phyloP scores from a whole-genome alignment of 2,797 vertebrate genomes.

The Delichon dasypus region DNA sequence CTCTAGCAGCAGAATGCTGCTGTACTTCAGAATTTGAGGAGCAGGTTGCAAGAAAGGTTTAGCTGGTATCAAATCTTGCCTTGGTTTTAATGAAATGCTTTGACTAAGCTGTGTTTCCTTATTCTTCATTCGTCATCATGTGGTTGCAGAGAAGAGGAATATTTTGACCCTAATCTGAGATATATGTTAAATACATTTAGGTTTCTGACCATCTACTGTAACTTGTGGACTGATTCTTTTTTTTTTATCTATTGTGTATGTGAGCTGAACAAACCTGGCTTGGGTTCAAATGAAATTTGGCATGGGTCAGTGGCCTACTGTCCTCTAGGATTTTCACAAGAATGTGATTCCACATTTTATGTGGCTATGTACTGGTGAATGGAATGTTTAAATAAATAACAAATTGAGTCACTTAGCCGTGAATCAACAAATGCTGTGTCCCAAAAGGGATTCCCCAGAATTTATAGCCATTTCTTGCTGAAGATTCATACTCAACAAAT shows the following conservation, averaged over 20 bases:
- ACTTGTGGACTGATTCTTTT: background rate
- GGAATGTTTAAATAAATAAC: conserved; percentile 59
- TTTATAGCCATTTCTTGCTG: background rate
- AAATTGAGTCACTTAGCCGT: conserved; percentile 14
- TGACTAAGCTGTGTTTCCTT: background rate
- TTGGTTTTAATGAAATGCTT: background rate
- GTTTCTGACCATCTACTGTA: background rate
- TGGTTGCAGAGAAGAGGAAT: background rate
- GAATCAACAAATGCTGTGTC: conserved; percentile 47
- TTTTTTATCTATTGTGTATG: background rate
- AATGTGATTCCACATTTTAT: conserved; percentile 42
- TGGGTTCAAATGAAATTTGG: conserved; percentile 39
- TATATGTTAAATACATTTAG: background rate
- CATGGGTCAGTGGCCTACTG: conserved; percentile 5
- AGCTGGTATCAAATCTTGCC: background rate
- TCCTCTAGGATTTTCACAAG: conserved; percentile 31
- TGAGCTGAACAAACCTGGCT: conserved; percentile 1
- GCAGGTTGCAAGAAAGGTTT: background rate
- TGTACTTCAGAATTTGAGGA: background rate
- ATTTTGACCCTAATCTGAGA: background rate
- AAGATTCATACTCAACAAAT: background rate
- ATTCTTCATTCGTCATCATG: background rate
- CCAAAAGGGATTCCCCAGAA: conserved; percentile 40
- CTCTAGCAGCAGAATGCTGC: background rate
- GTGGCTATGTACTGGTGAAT: conserved; percentile 49